These are phyloP conservation scores for Plagodis pulveraria DNA, from an alignment of 2,888 invertebrate genomes.

Conservation along the genomic window DNA sequence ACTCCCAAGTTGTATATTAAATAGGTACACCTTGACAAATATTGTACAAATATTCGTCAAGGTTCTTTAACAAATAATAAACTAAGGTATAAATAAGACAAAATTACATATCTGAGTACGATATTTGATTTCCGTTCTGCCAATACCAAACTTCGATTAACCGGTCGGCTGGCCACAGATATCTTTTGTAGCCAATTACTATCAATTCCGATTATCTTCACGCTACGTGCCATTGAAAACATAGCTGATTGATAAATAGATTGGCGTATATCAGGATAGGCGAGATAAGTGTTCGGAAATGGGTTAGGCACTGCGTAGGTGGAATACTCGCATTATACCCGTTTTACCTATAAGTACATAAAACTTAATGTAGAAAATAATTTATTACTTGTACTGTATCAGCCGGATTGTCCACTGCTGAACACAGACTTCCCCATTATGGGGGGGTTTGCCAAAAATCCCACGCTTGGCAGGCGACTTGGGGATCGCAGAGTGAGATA, in stretches of 20 bases:
- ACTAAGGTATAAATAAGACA: too few relatives aligned
- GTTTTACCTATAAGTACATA: not conserved
- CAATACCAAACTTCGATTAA: conserved; percentile 23
- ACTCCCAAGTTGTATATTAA: not conserved
- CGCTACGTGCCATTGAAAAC: conserved; percentile 20
- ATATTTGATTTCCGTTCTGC: too few relatives aligned
- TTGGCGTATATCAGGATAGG: conserved; percentile 16
- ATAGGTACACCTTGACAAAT: too few relatives aligned
- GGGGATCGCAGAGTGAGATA: too few relatives aligned
- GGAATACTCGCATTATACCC: conserved; percentile 4
- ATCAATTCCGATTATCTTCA: conserved; percentile 24
- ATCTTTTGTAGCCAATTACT: conserved; percentile 20
- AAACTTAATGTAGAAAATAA: not conserved
- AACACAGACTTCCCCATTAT: too few relatives aligned
- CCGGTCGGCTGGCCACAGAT: conserved; percentile 19
- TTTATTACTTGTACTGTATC: too few relatives aligned
- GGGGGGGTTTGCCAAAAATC: too few relatives aligned
- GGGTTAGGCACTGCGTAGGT: conserved; percentile 23
- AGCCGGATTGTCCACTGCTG: too few relatives aligned
- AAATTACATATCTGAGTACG: too few relatives aligned
- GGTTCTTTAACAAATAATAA: too few relatives aligned
- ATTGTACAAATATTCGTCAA: too few relatives aligned
- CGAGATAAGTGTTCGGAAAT: conserved; percentile 25
- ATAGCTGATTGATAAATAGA: conserved; percentile 27
- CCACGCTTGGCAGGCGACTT: too few relatives aligned